Base-by-base conservation (phyloP, 2,888 invertebrate species). In the Drosophila niveifrons region DNA sequence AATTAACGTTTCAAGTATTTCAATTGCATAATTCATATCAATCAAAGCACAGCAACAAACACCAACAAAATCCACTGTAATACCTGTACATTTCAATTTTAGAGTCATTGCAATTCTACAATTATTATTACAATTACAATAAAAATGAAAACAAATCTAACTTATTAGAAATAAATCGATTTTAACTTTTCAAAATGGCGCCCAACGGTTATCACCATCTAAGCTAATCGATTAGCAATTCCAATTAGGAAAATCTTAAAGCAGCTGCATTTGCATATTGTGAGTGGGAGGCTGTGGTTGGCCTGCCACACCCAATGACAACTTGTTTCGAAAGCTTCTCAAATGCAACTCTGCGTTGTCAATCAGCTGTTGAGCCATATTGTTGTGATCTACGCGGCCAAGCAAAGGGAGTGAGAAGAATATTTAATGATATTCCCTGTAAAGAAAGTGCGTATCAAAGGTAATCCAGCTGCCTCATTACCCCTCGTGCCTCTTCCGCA, bases 31-130 rank as follows among this genome's bases (percentile, higher is more conserved):
- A 75, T 46, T 78, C 75, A 75, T 75, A 75, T 75, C 75, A 74
- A 72, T 43, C 58, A 65, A 56, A 66, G 67, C 72, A 84, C 75
- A 52, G 62, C 48, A 66, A 78, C 52, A 36, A 36, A 36, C 36
- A 36, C 23, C 23, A 23, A 23, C 23, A 70, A 57, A 47, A 48
- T 15, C 8, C 13, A 66, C 58, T 67, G 68, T 34, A 82, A 66
- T 66, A 87, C 71, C 52, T 83, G 83, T 86, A 83, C 69, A 78
- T 75, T 72, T 69, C 57, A 72, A 78, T 58, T 68, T 51, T 75
- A 80, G 75, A 62, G 66, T 65, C 71, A 66, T 70, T 66, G 67
- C 56, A 83, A 82, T 77, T 46, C 68, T 66, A 69, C 56, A 83
- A 82, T 77, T 46, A 56, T 29, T 34, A 61, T 56, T 56, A 63